Evolutionary conservation across 2,888 invertebrate genomes (phyloP).

Genomic region (Anodontia alba): DNA sequence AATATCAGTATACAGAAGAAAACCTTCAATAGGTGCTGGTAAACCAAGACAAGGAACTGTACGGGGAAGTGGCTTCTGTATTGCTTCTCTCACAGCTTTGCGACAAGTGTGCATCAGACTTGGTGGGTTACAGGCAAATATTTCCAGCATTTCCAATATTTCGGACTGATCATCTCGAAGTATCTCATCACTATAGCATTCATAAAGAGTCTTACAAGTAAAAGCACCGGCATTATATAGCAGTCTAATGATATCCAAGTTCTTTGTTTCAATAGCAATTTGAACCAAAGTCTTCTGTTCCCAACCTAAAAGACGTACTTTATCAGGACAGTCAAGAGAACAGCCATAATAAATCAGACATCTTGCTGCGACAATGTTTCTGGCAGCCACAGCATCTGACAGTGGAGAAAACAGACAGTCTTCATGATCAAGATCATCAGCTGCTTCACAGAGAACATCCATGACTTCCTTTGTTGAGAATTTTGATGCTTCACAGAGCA

Average conservation of each 20-base stretch:
- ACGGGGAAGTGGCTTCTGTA: constrained; percentile 29
- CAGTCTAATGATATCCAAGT: constrained; percentile 46
- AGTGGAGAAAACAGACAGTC: constrained; percentile 40
- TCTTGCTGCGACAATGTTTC: constrained; percentile 45
- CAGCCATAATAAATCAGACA: constrained; percentile 47
- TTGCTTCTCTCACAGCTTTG: constrained; percentile 25
- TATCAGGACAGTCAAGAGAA: constrained; percentile 33
- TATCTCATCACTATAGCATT: constrained; percentile 24
- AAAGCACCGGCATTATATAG: constrained; percentile 47
- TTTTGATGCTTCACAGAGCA: constrained; percentile 48
- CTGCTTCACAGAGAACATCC: constrained; percentile 33
- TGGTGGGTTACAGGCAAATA: constrained; percentile 34
- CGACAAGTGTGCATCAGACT: constrained; percentile 41
- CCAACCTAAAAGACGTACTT: constrained; percentile 23
- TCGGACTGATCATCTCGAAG: constrained; percentile 33
- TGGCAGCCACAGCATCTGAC: constrained; percentile 38
- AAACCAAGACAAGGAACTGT: constrained; percentile 35
- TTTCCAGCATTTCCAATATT: constrained; percentile 30
- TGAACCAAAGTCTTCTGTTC: constrained; percentile 33
- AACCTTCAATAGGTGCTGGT: constrained; percentile 45
- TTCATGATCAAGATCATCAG: constrained; percentile 41
- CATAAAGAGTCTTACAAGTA: constrained; percentile 30
- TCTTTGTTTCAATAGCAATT: constrained; percentile 40
- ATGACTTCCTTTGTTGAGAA: constrained; percentile 29
- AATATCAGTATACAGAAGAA: constrained; percentile 50